Conservation (phyloP, 2,797 vertebrate species). For the Alcedo quadribrachys region DNA sequence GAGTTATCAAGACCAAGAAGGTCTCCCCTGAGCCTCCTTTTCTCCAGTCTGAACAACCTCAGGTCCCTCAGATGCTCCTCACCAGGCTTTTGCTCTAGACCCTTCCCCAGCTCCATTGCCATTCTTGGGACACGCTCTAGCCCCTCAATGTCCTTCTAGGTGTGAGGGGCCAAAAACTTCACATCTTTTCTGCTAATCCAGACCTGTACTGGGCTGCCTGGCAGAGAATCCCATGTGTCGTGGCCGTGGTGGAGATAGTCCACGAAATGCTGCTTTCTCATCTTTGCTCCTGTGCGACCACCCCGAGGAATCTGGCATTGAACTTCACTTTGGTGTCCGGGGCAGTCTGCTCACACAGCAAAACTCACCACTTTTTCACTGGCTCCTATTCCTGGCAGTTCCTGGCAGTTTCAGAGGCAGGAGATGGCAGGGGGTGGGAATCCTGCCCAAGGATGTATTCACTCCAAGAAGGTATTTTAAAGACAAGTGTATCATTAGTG, state of each 20-base stretch:
- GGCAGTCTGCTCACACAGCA: not conserved
- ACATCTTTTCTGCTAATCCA: not conserved
- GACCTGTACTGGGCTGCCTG: accelerated
- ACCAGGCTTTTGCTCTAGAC: not conserved
- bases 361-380: not conserved
- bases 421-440: not conserved
- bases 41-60: not conserved
- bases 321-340: accelerated
- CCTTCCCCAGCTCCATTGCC: not conserved
- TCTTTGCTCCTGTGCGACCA: accelerated
- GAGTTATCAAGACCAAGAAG: not conserved
- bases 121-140: not conserved
- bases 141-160: not conserved
- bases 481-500: not conserved
- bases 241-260: not conserved
- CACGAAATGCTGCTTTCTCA: not conserved
- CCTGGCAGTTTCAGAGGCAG: not conserved
- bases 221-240: accelerated
- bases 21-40: not conserved
- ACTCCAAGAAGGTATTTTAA: not conserved
- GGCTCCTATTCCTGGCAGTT: not conserved
- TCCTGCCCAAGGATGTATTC: not conserved
- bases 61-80: not conserved
- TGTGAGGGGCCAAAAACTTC: not conserved
- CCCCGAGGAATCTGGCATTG: not conserved